Base-by-base conservation (phyloP, 2,888 invertebrate species). In the Diarsia dahlii region DNA sequence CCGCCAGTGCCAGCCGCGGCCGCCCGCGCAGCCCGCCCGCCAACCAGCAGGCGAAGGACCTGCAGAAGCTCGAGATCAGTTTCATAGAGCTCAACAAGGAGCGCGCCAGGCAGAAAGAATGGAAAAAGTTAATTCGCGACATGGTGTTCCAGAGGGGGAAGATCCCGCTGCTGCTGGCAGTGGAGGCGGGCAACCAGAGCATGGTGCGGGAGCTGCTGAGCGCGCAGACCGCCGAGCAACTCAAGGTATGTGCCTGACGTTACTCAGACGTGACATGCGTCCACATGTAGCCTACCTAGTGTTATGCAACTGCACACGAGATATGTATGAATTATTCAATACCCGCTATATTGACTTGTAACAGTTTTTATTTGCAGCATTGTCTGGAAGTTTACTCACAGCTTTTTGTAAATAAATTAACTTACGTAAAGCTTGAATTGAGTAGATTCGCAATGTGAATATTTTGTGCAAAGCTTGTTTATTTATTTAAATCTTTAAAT, bases 131-230 rank as follows among this genome's bases (percentile, higher is more conserved):
- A 97, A 97, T 97, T 91, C 95, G 96, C 92, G 96, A 97, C 94
- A 94, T 96, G 95, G 95, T 97, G 93, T 97, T 97, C 89, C 97
- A 99, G 99, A 98, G 98, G 95, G 99, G 99, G 85, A 99, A 98
- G 97, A 98, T 99, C 91, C 99, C 99, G 88, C 97, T 99, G 91
- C 98, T 99, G 92, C 97, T 99, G 94, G 99, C 99, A 74, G 98
- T 99, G 89, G 99, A 99, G 95, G 98, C 98, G 48, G 99, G 99
- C 73, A 99, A 99, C 97, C 98, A 99, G 95, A 98, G 99, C 86
- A 99, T 99, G 97, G 99, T 99, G 93, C 98, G 99, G 86, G 99
- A 99, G 95, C 97, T 99, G 73, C 97, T 99, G 86, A 97, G 98
- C 90, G 98, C 98, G 89, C 98, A 98, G 95, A 98, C 98, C 71